Evolutionary conservation across 2,113 vertebrate species (phyloP).

Genomic region (Catharus minimus): DNA sequence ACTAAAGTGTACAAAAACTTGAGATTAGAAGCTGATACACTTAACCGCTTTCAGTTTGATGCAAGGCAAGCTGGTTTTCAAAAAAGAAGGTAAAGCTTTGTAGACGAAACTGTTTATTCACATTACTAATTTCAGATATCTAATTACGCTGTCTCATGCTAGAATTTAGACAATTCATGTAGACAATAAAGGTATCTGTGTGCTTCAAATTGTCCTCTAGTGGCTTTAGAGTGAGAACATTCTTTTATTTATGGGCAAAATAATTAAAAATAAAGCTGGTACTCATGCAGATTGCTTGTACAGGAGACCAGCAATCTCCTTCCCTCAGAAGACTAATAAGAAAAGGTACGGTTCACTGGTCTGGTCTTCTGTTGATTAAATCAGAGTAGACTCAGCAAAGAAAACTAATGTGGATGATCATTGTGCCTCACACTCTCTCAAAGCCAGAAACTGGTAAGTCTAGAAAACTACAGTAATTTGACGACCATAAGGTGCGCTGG

Average conservation of each 20-base stretch:
- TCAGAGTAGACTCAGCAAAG: neutral
- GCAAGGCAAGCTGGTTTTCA: neutral
- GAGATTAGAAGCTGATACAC: neutral
- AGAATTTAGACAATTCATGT: rapidly evolving
- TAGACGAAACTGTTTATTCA: neutral
- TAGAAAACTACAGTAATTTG: neutral
- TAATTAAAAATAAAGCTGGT: neutral
- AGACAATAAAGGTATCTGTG: rapidly evolving
- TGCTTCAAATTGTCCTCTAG: neutral
- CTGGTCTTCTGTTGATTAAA: neutral
- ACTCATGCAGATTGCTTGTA: rapidly evolving
- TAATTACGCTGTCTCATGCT: neutral
- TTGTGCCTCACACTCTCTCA: neutral
- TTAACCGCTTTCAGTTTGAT: neutral
- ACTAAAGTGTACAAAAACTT: neutral
- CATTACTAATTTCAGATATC: neutral
- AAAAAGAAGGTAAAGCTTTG: neutral
- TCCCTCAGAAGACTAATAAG: neutral
- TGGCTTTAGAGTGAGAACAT: neutral
- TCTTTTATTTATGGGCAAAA: neutral
- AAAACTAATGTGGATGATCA: neutral
- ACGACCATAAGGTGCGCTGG: no score
- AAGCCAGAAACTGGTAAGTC: neutral
- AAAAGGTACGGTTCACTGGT: neutral
- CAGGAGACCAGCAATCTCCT: neutral